phyloP scores from a whole-genome alignment of 2,797 vertebrate species.

The Enteromius argenteus region DNA sequence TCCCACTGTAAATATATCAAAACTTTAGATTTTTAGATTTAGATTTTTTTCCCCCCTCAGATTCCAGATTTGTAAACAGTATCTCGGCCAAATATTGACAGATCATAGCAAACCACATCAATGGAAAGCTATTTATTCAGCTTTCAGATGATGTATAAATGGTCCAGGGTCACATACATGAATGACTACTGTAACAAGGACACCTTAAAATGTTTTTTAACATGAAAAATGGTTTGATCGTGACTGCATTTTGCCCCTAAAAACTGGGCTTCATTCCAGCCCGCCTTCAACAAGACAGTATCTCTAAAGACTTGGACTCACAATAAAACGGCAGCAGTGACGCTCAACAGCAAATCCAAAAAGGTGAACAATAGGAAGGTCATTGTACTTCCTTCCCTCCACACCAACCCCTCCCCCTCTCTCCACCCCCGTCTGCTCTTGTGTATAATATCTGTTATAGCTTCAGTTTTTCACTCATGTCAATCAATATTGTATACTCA shows the following conservation, averaged over 20 bases:
- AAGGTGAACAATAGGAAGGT: slow-evolving; percentile 69
- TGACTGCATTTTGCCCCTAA: not conserved
- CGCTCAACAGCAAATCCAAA: slow-evolving; percentile 42
- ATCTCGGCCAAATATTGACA: no score
- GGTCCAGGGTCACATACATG: no score
- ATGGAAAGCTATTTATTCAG: no score
- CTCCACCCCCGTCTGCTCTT: not conserved
- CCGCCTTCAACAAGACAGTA: not conserved
- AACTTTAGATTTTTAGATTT: no score
- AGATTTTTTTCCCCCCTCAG: no score
- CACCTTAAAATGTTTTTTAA: not conserved
- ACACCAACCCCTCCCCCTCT: not conserved
- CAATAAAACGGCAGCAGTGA: slow-evolving; percentile 37
- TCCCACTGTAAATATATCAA: no score
- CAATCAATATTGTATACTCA: not conserved
- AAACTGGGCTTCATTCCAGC: slow-evolving; percentile 8
- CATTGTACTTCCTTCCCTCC: slow-evolving; percentile 59
- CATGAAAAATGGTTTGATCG: not conserved
- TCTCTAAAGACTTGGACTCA: slow-evolving; percentile 37
- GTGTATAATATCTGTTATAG: not conserved
- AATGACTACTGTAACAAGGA: not conserved
- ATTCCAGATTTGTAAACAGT: no score
- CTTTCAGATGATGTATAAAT: no score
- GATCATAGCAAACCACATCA: no score
- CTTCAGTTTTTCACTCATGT: not conserved